These are phyloP conservation scores for Bolborhynchus lineola DNA, from an alignment of 2,113 vertebrate species.

Conservation along the genomic window DNA sequence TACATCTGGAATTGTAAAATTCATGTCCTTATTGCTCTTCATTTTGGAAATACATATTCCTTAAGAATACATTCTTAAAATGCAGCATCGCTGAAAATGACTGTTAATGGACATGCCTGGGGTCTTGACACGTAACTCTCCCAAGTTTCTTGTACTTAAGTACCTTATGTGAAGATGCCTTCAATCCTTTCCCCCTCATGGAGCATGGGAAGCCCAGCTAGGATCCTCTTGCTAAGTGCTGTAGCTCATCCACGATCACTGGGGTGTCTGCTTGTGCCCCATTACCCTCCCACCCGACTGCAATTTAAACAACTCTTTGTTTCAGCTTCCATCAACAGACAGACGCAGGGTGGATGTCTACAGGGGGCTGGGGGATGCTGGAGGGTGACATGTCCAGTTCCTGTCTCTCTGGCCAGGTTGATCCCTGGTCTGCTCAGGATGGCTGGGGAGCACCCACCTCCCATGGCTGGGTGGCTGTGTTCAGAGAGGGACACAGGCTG, in stretches of 20 bases:
- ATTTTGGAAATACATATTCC: background rate
- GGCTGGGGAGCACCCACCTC: background rate
- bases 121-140: background rate
- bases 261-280: background rate
- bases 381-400: rapidly evolving
- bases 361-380: background rate
- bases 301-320: background rate
- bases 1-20: background rate
- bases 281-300: rapidly evolving
- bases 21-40: background rate
- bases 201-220: background rate
- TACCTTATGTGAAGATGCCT: rapidly evolving
- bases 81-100: background rate
- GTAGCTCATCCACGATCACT: rapidly evolving
- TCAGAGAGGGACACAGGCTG: background rate
- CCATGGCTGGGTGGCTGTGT: rapidly evolving
- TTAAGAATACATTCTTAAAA: background rate
- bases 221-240: background rate
- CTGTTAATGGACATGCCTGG: background rate
- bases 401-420: background rate
- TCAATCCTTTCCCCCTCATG: background rate
- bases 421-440: background rate
- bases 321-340: rapidly evolving
- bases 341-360: background rate
- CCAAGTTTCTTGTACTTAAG: background rate